Conservation (phyloP, 2,888 invertebrate genomes). For the Phaedon cochleariae region DNA sequence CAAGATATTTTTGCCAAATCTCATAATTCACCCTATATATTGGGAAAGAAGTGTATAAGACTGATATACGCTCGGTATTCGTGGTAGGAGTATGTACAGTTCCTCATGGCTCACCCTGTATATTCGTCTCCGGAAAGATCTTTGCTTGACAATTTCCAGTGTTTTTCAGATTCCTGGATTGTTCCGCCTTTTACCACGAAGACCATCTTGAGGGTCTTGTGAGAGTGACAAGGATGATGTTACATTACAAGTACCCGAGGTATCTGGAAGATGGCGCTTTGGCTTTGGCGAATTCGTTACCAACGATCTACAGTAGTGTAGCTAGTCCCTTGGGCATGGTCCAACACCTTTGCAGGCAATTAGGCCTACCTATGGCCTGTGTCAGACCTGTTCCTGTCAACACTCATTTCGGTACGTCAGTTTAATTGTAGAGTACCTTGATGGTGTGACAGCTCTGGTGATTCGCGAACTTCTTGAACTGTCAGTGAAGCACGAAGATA, state of each 20-base stretch:
- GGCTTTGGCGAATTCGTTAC: conserved; percentile 82
- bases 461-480: too few relatives aligned
- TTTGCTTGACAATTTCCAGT: not conserved
- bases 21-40: too few relatives aligned
- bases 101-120: too few relatives aligned
- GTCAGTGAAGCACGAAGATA: too few relatives aligned
- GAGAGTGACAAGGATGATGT: conserved; percentile 79
- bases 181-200: conserved; percentile 86
- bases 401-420: conserved; percentile 69
- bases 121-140: too few relatives aligned
- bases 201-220: conserved; percentile 89
- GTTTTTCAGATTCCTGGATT: conserved; percentile 78
- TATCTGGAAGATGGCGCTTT: conserved; percentile 84
- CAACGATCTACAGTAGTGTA: conserved; percentile 85
- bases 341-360: conserved; percentile 81
- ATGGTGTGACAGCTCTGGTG: too few relatives aligned
- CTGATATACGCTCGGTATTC: too few relatives aligned
- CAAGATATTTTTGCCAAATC: too few relatives aligned
- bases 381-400: conserved; percentile 87
- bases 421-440: too few relatives aligned
- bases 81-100: too few relatives aligned
- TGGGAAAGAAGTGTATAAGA: too few relatives aligned
- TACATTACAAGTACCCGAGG: conserved; percentile 82
- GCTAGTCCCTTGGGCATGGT: conserved; percentile 81
- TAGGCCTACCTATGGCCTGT: conserved; percentile 86